Percentiles rank a stretch among this genome's conserved stretches.
Conservation (phyloP, 2,113 vertebrate genomes). For the Calcarius ornatus region DNA sequence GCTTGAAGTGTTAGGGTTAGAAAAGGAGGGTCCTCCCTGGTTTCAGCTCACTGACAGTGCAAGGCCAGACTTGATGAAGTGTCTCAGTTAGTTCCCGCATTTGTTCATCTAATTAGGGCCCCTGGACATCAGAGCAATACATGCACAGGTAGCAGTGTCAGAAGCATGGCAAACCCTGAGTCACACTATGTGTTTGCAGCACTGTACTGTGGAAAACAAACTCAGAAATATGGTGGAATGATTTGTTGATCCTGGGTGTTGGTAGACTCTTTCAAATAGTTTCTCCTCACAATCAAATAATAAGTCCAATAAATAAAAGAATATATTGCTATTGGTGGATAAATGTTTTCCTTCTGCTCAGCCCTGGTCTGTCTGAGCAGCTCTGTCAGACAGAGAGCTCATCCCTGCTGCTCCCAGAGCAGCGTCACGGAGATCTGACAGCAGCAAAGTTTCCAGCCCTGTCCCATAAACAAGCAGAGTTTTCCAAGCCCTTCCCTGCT, state of each 20-base stretch:
- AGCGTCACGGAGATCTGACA: neutral
- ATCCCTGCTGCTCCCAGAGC: neutral
- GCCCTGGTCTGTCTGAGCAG: neutral
- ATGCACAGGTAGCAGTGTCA: neutral
- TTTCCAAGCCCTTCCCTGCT: neutral
- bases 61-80: neutral
- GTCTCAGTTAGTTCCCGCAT: neutral
- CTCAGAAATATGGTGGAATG: neutral
- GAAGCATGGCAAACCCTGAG: neutral
- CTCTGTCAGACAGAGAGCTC: neutral
- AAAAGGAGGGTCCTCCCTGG: neutral
- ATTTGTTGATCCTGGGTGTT: neutral
- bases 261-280: neutral
- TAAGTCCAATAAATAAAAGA: neutral
- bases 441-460: neutral
- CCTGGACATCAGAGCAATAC: neutral
- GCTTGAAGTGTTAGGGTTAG: neutral
- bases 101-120: neutral
- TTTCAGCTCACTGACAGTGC: neutral
- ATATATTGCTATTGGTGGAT: neutral
- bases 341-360: neutral
- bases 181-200: rapidly evolving
- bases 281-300: neutral
- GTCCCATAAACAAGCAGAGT: neutral
- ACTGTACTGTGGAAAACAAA: neutral